These are phyloP conservation scores for Mesocricetus auratus DNA, from an alignment of 2,113 vertebrate species.

Conservation along the genomic window DNA sequence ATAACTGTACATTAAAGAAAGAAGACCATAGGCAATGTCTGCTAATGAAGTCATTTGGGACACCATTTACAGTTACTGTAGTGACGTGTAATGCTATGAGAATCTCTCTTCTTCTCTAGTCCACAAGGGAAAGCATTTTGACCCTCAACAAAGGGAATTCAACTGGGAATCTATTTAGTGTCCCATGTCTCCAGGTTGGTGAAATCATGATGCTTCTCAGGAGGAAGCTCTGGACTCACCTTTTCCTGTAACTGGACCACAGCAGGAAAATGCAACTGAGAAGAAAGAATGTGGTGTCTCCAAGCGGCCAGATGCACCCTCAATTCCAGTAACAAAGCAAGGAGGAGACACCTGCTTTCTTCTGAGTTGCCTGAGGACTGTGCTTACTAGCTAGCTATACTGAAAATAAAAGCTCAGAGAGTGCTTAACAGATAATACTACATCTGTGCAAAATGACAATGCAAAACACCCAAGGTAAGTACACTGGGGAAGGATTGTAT, in stretches of 20 bases:
- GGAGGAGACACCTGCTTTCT: not conserved
- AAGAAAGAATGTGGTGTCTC: not conserved
- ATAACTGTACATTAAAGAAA: not conserved
- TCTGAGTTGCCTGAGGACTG: not conserved
- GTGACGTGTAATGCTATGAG: not conserved
- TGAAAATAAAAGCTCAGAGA: not conserved
- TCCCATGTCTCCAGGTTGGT: not conserved
- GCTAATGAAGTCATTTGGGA: not conserved
- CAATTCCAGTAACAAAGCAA: not conserved
- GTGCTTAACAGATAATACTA: not conserved
- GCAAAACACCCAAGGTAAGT: not conserved
- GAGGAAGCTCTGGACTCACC: not conserved
- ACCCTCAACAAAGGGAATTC: not conserved
- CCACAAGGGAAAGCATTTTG: not conserved
- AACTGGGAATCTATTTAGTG: not conserved
- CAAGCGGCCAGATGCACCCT: not conserved
- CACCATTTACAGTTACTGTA: not conserved
- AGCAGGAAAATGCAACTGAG: not conserved
- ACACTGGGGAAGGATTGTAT: rapidly evolving
- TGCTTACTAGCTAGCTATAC: rapidly evolving
- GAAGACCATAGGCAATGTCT: not conserved
- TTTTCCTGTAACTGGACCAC: not conserved
- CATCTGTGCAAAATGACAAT: not conserved
- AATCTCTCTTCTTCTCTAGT: not conserved
- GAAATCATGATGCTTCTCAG: not conserved